These are phyloP conservation scores for Etheostoma nigrum DNA, from an alignment of 2,797 vertebrate genomes.

Conservation along the genomic window DNA sequence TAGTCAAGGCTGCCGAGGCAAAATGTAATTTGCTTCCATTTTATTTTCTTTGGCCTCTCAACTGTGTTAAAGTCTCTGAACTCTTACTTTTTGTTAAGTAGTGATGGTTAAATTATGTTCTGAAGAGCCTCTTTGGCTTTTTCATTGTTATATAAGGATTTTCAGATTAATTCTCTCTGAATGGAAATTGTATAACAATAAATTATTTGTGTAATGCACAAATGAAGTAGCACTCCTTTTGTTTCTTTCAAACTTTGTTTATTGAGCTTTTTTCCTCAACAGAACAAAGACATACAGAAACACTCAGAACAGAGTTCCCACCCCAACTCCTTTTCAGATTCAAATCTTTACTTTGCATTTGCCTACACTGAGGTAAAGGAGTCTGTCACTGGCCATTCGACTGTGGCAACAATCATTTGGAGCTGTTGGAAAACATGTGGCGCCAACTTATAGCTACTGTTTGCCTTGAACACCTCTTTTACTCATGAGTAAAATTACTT, in stretches of 20 bases:
- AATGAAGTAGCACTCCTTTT: neutral
- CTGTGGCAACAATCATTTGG: neutral
- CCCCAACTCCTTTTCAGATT: neutral
- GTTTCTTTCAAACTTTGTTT: too few relatives aligned
- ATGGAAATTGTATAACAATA: neutral
- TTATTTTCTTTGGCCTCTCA: conserved; percentile 30
- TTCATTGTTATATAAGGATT: conserved; percentile 4
- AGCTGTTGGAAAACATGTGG: neutral
- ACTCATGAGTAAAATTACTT: conserved; percentile 22
- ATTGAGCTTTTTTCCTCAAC: too few relatives aligned
- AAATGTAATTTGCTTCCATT: conserved; percentile 12
- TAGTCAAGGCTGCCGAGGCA: conserved; percentile 22
- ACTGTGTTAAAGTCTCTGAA: conserved; percentile 12
- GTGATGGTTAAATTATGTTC: conserved; percentile 24
- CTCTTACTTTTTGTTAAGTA: neutral
- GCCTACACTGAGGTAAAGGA: neutral
- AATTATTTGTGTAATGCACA: neutral
- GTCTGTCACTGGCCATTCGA: neutral
- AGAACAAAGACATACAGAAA: too few relatives aligned
- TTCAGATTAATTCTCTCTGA: conserved; percentile 1
- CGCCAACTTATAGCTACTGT: neutral
- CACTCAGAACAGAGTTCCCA: too few relatives aligned
- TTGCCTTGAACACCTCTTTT: conserved; percentile 5
- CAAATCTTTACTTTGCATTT: conserved; percentile 18
- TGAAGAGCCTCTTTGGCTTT: neutral